Percentiles rank a stretch among this genome's conserved stretches.
Evolutionary conservation across 2,797 vertebrate species (phyloP).

Genomic region (Rachycentron canadum): DNA sequence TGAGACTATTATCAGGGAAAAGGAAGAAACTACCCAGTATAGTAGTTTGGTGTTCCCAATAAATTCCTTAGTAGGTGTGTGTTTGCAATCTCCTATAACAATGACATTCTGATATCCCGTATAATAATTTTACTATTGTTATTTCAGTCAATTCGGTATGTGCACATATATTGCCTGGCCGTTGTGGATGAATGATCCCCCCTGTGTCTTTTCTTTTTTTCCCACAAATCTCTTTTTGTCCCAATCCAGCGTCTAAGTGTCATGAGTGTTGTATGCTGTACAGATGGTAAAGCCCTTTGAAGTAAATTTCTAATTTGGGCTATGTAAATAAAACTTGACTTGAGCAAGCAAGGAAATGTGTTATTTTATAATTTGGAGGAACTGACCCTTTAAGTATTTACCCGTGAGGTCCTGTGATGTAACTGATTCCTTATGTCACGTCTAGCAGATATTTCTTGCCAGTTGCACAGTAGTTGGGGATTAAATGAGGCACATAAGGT

Average conservation of each 20-base stretch:
- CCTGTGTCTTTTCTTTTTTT: not conserved
- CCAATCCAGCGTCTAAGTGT: not conserved
- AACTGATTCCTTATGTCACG: constrained; percentile 34
- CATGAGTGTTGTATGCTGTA: not conserved
- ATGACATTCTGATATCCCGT: not conserved
- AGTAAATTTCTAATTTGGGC: constrained; percentile 1
- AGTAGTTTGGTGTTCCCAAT: not conserved
- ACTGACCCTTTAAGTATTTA: constrained; percentile 27
- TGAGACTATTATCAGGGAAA: not conserved
- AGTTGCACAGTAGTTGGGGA: constrained; percentile 47
- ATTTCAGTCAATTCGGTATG: not conserved
- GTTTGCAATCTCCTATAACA: not conserved
- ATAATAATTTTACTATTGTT: not conserved
- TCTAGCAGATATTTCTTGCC: constrained; percentile 41
- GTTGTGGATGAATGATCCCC: too few species aligned
- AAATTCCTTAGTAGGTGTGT: too few species aligned
- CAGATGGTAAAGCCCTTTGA: not conserved
- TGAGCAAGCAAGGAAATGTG: constrained; percentile 1
- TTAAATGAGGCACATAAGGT: constrained; percentile 71
- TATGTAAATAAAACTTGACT: not conserved
- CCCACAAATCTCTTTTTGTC: not conserved
- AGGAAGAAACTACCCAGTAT: not conserved
- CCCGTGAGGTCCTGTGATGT: constrained; percentile 13
- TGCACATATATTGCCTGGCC: too few species aligned
- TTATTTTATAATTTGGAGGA: constrained; percentile 25